A percentile compares a stretch with the other conserved stretches of the same genome.
Evolutionary conservation across 2,888 invertebrate species (phyloP).

Genomic region (Phragmatobia fuliginosa): DNA sequence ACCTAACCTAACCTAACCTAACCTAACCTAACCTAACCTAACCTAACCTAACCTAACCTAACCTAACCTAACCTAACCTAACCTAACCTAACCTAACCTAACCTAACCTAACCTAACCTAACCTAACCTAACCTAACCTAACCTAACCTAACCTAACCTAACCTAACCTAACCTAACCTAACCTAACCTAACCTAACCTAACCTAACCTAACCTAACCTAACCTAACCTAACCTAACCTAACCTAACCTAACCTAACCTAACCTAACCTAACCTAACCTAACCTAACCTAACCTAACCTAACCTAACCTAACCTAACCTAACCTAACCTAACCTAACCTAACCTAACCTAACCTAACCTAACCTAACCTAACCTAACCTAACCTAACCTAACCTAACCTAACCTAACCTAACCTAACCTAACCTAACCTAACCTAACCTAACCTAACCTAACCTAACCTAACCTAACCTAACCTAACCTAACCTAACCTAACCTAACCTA

Average conservation of each 20-base stretch:
- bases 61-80: slow-evolving; percentile 22
- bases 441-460: slow-evolving; percentile 27
- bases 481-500: slow-evolving; percentile 21
- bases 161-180: slow-evolving; percentile 43
- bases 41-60: slow-evolving; percentile 25
- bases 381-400: slow-evolving; percentile 32
- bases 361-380: slow-evolving; percentile 10
- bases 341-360: slow-evolving; percentile 1
- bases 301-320: background rate
- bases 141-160: slow-evolving; percentile 37
- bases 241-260: slow-evolving; percentile 21
- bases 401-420: slow-evolving; percentile 10
- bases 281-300: background rate
- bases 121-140: slow-evolving; percentile 29
- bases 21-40: slow-evolving; percentile 23
- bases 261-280: background rate
- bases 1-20: slow-evolving; percentile 13
- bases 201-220: slow-evolving; percentile 38
- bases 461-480: slow-evolving; percentile 19
- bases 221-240: slow-evolving; percentile 33
- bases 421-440: slow-evolving; percentile 27
- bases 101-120: slow-evolving; percentile 35
- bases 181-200: slow-evolving; percentile 45
- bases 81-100: slow-evolving; percentile 23
- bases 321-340: slow-evolving; percentile 3